A percentile compares a stretch with the other conserved stretches of the same genome.
phyloP scores from a whole-genome alignment of 2,797 vertebrate genomes.

The Cryptoprocta ferox region DNA sequence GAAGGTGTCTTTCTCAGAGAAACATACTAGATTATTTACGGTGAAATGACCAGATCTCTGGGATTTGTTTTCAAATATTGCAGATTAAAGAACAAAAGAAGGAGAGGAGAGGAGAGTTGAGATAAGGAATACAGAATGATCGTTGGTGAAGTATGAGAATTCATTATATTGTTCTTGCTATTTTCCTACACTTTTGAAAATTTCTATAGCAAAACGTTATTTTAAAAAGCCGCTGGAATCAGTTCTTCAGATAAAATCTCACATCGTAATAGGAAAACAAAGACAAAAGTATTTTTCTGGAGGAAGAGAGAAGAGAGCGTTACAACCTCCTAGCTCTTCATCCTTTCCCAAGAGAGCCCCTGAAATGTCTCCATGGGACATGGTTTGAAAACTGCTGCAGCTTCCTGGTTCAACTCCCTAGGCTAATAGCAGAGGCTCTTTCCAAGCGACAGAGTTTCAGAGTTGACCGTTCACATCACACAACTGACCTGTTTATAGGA shows the following conservation, averaged over 20 bases:
- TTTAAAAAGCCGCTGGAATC: neutral
- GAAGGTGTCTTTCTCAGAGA: neutral
- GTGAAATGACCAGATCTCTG: neutral
- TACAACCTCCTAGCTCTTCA: neutral
- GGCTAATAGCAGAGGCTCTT: neutral
- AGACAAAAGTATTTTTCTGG: neutral
- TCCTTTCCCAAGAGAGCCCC: neutral
- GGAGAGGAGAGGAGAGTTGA: neutral
- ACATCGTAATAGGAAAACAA: neutral
- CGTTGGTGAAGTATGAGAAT: neutral
- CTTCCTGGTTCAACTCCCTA: neutral
- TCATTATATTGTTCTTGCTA: neutral
- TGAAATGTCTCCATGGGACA: neutral
- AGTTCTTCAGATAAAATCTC: slow-evolving; percentile 11
- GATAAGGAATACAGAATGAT: neutral
- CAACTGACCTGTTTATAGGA: neutral
- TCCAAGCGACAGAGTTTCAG: neutral
- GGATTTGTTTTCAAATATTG: neutral
- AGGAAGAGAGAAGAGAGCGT: neutral
- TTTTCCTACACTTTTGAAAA: neutral
- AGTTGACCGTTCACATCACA: neutral
- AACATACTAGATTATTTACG: slow-evolving; percentile 12
- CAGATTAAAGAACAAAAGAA: neutral
- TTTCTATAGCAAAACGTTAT: neutral
- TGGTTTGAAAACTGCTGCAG: neutral